Base-by-base conservation (phyloP, 2,797 vertebrate genomes). In the Cossypha niveicapilla region DNA sequence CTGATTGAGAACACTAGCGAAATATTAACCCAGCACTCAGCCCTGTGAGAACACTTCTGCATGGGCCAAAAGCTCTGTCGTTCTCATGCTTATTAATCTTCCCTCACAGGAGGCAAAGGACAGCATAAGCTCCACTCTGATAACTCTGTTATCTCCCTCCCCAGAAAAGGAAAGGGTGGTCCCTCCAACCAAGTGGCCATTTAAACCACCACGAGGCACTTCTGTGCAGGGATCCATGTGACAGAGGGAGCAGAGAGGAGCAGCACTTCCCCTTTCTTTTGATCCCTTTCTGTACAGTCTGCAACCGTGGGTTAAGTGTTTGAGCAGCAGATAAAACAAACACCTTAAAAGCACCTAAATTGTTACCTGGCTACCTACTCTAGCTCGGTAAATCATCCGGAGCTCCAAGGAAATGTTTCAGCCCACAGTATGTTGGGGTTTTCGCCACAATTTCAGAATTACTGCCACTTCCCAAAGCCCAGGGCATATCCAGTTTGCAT, bases 91-190 rank as follows among this genome's bases (percentile, higher is more conserved):
- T 54, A 86, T 88, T 96, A 94, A 94, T 95, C 95, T 95, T 66
- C 22, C 48, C 70, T 73, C 84, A 65, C 85, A 89, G 90, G 32
- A 86, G 85, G 90, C 75, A 58, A 80, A 93, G 53, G 90, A 70
- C 68, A 63, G 86, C 0, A 0, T 66, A 87, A 87, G 72, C 75
- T 90, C 72, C 39, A 39, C 62, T 68, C 83, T 47, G 95, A 96
- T 93, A 96, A 92, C 60, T 70, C 61, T 11, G 45, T 94, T 96
- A 97, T 97, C 96, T 94, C 81, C 45, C 65, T 27, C 47, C 39
- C 63, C 95, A 95, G 93, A 82, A 88, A 93, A 93, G 92, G 93
- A 90, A 96, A 88, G 94, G 94, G 92, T 87, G 90, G 86, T 65
- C 80, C 94, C 82, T 74, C 87, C 92, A 85, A 35, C 53, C n/a